Evolutionary conservation across 2,888 invertebrate species (phyloP).

Genomic region (Pollenia amentaria): DNA sequence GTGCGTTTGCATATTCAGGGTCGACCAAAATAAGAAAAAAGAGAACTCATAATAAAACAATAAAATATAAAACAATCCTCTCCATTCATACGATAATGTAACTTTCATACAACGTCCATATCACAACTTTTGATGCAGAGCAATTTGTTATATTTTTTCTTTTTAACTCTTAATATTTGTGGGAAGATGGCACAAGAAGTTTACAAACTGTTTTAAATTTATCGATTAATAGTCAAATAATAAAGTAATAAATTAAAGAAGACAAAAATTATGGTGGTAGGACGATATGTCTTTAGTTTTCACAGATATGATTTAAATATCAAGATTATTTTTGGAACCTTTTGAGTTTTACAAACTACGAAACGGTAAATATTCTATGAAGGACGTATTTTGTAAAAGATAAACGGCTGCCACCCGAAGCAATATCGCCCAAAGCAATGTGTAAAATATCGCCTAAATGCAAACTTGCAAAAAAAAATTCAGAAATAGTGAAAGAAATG

Average conservation of each 20-base stretch:
- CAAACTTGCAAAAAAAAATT: no score
- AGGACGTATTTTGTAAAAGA: no score
- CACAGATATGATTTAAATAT: constrained; percentile 2
- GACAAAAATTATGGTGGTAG: not conserved
- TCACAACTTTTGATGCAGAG: constrained; percentile 40
- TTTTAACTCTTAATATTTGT: constrained; percentile 14
- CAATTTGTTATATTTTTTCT: constrained; percentile 51
- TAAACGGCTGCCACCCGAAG: no score
- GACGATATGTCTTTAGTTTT: not conserved
- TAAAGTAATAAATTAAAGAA: constrained; percentile 14
- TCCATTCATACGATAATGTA: constrained; percentile 44
- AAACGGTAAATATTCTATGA: no score
- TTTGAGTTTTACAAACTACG: not conserved
- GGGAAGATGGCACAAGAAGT: constrained; percentile 46
- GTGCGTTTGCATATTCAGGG: constrained; percentile 45
- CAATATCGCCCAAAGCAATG: no score
- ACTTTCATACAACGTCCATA: constrained; percentile 15
- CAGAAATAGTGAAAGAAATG: no score
- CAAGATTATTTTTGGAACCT: not conserved
- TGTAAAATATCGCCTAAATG: no score
- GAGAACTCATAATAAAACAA: not conserved
- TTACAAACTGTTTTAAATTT: constrained; percentile 50
- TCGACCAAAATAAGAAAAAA: constrained; percentile 56
- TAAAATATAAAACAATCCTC: constrained; percentile 21
- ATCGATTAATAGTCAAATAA: constrained; percentile 43